Evolutionary conservation across 2,888 invertebrate species (phyloP).

Genomic region (Plusia festucae): DNA sequence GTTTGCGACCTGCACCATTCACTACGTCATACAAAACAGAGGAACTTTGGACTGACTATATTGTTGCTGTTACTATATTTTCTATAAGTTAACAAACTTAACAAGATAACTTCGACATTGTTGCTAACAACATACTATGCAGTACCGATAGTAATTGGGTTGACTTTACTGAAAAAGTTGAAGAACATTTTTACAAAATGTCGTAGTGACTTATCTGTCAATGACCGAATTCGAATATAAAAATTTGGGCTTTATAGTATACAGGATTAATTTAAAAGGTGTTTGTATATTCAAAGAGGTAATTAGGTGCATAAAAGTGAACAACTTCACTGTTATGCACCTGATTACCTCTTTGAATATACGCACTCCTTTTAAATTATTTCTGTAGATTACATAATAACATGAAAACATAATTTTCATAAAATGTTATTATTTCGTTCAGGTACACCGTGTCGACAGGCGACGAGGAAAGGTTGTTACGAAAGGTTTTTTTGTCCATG

Average conservation of each 20-base stretch:
- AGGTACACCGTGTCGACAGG: slow-evolving; percentile 72
- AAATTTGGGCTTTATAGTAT: too few species aligned
- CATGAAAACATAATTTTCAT: slow-evolving; percentile 9
- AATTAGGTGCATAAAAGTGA: too few species aligned
- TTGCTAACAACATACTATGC: background rate
- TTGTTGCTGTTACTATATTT: background rate
- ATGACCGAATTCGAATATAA: too few species aligned
- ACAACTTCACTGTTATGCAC: too few species aligned
- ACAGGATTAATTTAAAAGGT: too few species aligned
- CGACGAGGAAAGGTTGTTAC: slow-evolving; percentile 69
- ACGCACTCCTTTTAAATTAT: too few species aligned
- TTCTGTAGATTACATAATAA: slow-evolving; percentile 13
- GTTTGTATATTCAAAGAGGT: too few species aligned
- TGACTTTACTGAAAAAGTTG: too few species aligned
- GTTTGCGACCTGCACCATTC: background rate
- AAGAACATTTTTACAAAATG: too few species aligned
- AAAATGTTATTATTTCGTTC: slow-evolving; percentile 60
- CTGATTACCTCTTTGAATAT: too few species aligned
- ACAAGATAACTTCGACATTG: background rate
- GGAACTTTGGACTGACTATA: background rate
- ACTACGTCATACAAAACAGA: background rate
- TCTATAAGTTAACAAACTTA: background rate
- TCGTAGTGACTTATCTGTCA: too few species aligned
- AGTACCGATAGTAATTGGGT: background rate
- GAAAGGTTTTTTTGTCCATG: slow-evolving; percentile 21